Base-by-base conservation (phyloP, 2,113 vertebrate genomes). In the Psettodes erumei region DNA sequence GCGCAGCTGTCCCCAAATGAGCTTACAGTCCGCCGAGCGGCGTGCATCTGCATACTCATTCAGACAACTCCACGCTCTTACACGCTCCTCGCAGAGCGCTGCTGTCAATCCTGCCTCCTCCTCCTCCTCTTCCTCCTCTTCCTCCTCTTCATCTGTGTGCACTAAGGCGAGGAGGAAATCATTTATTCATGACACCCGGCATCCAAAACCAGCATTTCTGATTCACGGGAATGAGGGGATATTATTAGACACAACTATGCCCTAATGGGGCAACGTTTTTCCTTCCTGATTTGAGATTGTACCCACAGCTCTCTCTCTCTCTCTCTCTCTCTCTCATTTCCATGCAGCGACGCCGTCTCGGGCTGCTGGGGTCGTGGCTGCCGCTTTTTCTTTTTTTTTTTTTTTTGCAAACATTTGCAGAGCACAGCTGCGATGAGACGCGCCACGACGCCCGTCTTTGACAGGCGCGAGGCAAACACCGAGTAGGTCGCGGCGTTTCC, bases 121-220 rank as follows among this genome's bases (percentile, higher is more conserved):
- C 32, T 8, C 51, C 37, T 30, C 48, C 32, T 54, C 69, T n/a
- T 43, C 61, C 53, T 78, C 81, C 65, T 55, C 53, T 7, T 61
- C 63, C 45, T 63, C 69, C 27, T 48, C 62, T 47, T 79, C 82
- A 58, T 71, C 81, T 72, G 60, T 73, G 77, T 60, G 60, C 67
- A 54, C 61, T 48, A 79, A 84, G 84, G 82, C 6, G 56, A 86
- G 77, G 75, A 85, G 81, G 82, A 89, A 87, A 92, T 91, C 72
- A 90, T 92, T 90, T 92, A 91, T 93, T 90, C 90, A 92, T 91
- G 89, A 89, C 69, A 75, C 51, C 65, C 69, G 18, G 82, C 84
- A 86, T 87, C 76, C 77, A 71, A 88, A 93, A 87, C 70, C 72
- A 81, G 75, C 30, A 82, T 85, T 82, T 86, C 71, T 58, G 81